Conservation (phyloP, 1,140 invertebrate species). For the Dinothrombium tinctorium region DNA sequence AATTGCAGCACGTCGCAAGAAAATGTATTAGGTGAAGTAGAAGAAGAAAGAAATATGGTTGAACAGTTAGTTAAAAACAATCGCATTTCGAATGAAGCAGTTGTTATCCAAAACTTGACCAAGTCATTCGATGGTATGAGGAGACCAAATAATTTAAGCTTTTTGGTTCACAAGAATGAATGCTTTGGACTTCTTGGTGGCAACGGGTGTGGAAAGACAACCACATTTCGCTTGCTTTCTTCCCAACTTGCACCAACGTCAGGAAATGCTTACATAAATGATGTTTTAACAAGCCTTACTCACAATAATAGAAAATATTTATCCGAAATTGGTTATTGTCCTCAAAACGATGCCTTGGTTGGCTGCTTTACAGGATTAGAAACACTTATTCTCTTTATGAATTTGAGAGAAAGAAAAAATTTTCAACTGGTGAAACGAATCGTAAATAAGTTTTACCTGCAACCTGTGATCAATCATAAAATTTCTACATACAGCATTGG, state of each 20-base stretch:
- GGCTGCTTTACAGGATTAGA: conserved; percentile 24
- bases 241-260: conserved; percentile 19
- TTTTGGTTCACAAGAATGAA: conserved; percentile 36
- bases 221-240: conserved; percentile 35
- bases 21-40: too few relatives aligned
- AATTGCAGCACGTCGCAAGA: too few relatives aligned
- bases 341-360: conserved; percentile 19
- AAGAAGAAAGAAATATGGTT: too few relatives aligned
- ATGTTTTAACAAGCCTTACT: conserved; percentile 56
- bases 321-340: conserved; percentile 24
- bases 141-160: conserved; percentile 40
- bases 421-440: conserved; percentile 16
- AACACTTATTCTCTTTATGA: conserved; percentile 23
- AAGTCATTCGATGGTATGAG: too few relatives aligned
- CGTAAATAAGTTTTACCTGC: conserved; percentile 14
- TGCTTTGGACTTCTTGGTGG: conserved; percentile 74
- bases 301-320: conserved; percentile 11
- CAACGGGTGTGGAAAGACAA: conserved; percentile 65
- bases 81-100: too few relatives aligned
- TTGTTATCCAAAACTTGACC: too few relatives aligned
- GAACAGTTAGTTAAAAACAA: too few relatives aligned
- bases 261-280: conserved; percentile 32
- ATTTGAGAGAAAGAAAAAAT: conserved; percentile 24
- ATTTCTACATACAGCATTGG: conserved; percentile 15
- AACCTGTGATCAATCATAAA: conserved; percentile 14